These are phyloP conservation scores for Zapus hudsonius DNA, from an alignment of 2,113 vertebrate species.

Conservation along the genomic window DNA sequence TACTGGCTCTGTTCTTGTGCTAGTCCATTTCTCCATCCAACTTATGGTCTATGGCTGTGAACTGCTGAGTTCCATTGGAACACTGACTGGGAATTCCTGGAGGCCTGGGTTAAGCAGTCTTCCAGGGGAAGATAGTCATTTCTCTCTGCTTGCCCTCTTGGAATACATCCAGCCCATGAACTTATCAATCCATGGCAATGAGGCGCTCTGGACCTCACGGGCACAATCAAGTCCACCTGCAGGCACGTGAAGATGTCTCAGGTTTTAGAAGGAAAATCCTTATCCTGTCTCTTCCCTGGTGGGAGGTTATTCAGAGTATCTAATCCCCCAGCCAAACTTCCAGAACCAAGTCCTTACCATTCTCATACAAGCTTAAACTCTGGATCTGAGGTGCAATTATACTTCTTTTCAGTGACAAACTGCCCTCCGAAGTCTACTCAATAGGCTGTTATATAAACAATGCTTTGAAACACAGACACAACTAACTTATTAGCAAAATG, in stretches of 20 bases:
- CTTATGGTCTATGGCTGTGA: neutral
- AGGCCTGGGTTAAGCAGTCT: neutral
- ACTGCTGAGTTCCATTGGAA: neutral
- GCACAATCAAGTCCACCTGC: neutral
- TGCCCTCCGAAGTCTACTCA: neutral
- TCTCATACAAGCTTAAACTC: constrained; percentile 23
- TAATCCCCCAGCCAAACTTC: neutral
- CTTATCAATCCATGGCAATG: neutral
- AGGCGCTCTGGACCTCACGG: neutral
- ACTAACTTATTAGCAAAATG: neutral
- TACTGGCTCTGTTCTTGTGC: neutral
- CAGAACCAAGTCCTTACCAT: constrained; percentile 1
- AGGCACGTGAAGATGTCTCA: neutral
- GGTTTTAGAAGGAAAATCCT: neutral
- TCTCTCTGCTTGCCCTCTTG: constrained; percentile 5
- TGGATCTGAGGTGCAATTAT: neutral
- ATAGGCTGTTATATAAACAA: no score
- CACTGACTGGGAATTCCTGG: neutral
- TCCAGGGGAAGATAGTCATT: neutral
- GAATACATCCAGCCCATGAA: neutral
- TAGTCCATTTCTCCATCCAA: neutral
- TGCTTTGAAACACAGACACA: neutral
- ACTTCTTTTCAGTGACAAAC: constrained; percentile 15
- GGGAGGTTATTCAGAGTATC: constrained; percentile 10
- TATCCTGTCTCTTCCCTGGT: neutral